phyloP scores from a whole-genome alignment of 2,888 invertebrate genomes.

The Apomyelois bistriatella region DNA sequence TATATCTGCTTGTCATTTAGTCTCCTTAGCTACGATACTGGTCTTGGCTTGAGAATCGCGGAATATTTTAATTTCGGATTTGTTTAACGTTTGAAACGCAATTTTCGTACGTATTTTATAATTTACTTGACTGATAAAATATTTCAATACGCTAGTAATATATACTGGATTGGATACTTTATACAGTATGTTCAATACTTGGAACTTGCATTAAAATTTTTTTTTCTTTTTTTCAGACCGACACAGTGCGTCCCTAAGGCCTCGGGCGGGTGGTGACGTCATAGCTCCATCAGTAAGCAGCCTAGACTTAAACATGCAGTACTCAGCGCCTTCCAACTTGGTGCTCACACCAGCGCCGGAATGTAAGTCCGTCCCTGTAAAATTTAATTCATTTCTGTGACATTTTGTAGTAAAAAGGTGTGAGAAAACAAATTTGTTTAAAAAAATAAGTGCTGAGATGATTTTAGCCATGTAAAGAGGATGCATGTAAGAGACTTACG shows the following conservation, averaged over 20 bases:
- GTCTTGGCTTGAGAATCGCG: no score
- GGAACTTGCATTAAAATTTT: not conserved
- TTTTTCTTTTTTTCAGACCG: conserved; percentile 48
- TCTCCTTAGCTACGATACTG: not conserved
- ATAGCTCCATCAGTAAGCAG: conserved; percentile 57
- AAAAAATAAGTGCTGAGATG: no score
- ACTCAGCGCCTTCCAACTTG: conserved; percentile 63
- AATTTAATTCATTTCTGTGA: not conserved
- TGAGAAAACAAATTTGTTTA: no score
- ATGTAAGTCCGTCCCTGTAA: conserved; percentile 49
- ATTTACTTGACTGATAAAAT: no score
- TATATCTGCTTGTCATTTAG: not conserved
- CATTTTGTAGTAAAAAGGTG: no score
- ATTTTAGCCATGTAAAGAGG: no score
- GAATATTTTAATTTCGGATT: no score
- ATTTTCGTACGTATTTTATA: no score
- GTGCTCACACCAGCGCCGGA: conserved; percentile 73
- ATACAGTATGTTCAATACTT: not conserved
- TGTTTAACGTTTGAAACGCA: no score
- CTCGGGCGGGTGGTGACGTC: conserved; percentile 70
- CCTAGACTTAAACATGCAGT: conserved; percentile 63
- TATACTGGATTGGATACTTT: no score
- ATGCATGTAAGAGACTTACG: no score
- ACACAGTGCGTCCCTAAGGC: conserved; percentile 50
- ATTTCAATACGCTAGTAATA: no score